Base-by-base conservation (phyloP, 2,113 vertebrate genomes). In the Pelecanus crispus region DNA sequence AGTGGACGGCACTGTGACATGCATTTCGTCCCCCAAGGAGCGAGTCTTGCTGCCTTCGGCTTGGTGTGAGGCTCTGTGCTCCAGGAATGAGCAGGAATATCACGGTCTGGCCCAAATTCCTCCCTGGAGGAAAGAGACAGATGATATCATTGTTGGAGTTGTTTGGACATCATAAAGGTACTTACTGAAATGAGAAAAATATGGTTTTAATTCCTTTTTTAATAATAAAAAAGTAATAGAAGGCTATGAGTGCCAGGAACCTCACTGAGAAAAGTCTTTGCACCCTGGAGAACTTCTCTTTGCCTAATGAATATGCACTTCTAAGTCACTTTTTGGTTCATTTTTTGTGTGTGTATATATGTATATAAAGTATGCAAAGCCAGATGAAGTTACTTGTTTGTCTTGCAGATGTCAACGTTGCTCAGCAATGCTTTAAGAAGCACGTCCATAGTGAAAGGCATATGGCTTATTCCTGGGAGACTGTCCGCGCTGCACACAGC, bases 131-230 rank as follows among this genome's bases (percentile, higher is more conserved):
- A 66, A 61, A 44, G 49, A 94, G 31, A 73, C 45, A 74, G 68
- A 94, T 95, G 82, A 92, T 95, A 78, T 90, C 68, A 90, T 79
- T 81, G 70, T 71, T 92, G 86, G 74, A 85, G 17, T 86, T 94
- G 89, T 85, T 92, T 85, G 75, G 74, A 88, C 40, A 66, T 79
- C 31, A 44, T 87, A 77, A 92, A 87, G 45, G 31, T 88, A 92
- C 42, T 72, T 78, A 85, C 11, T 29, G 14, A 92, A 42, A 88
- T 85, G 82, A 85, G 86, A 88, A 92, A 90, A 92, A 92, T 65
- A 90, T 79, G 86, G 45, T 1, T 87, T 92, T 84, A 81, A 95
- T 87, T 94, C 63, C 7, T 67, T 59, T 87, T 77, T 78, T 82
- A 78, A 80, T 88, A 85, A 92, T 47, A 44, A 90, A 84, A 88